A percentile compares a stretch with the other conserved stretches of the same genome.
Evolutionary conservation across 2,888 invertebrate genomes (phyloP).

Genomic region (Drosophila prolongata): DNA sequence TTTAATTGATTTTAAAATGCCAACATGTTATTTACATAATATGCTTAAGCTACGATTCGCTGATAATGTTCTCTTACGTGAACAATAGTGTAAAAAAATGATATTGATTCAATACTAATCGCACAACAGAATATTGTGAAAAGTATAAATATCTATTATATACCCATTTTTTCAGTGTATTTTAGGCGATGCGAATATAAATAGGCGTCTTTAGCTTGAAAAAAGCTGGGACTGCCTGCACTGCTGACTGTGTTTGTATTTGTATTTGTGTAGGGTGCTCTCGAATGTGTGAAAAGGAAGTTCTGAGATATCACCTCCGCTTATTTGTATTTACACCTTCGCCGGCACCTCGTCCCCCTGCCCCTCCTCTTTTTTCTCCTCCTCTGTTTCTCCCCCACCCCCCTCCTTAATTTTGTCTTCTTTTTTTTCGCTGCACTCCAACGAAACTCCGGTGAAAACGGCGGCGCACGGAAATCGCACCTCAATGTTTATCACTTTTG

Average conservation of each 20-base stretch:
- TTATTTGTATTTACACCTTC: slow-evolving; percentile 76
- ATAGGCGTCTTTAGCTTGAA: not conserved
- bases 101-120: no score
- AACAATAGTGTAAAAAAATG: no score
- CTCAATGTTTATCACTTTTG: slow-evolving; percentile 59
- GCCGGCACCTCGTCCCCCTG: slow-evolving; percentile 52
- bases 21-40: no score
- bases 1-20: no score
- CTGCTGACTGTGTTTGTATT: slow-evolving; percentile 45
- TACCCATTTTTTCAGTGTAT: not conserved
- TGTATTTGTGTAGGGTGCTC: slow-evolving; percentile 71
- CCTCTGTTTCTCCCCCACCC: not conserved
- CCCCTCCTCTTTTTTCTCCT: slow-evolving; percentile 20
- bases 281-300: slow-evolving; percentile 78
- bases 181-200: not conserved
- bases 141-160: no score
- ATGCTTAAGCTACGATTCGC: no score
- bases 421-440: slow-evolving; percentile 35
- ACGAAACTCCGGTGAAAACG: slow-evolving; percentile 37
- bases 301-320: slow-evolving; percentile 80
- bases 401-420: not conserved
- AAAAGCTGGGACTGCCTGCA: not conserved
- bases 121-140: no score
- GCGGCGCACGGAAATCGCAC: slow-evolving; percentile 65
- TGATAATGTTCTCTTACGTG: no score